phyloP scores from a whole-genome alignment of 2,888 invertebrate species.

The Lypha dubia region DNA sequence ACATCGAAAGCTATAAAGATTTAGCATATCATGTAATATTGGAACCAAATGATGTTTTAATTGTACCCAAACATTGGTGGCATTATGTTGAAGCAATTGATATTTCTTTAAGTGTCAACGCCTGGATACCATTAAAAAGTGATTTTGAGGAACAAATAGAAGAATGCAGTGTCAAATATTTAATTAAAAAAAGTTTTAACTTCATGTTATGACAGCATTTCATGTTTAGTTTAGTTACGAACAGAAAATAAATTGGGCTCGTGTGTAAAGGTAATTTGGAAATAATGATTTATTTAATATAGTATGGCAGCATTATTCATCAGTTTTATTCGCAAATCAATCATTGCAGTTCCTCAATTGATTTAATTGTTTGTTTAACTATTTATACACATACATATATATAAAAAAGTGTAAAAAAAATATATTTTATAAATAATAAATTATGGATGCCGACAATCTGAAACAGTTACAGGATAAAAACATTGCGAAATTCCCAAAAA shows the following conservation, averaged over 20 bases:
- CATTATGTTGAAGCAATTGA: constrained; percentile 96
- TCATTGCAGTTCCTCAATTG: background rate
- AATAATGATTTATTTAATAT: background rate
- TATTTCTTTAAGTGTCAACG: constrained; percentile 86
- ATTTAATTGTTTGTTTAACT: background rate
- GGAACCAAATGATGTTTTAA: constrained; percentile 92
- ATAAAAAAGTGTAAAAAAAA: background rate
- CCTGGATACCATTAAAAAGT: constrained; percentile 87
- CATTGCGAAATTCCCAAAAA: constrained; percentile 76
- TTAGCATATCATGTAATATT: constrained; percentile 86
- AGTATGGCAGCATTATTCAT: background rate
- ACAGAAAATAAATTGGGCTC: too few relatives aligned
- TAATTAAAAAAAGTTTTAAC: constrained; percentile 88
- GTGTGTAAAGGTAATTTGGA: too few relatives aligned
- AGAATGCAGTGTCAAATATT: constrained; percentile 88
- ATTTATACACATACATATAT: background rate
- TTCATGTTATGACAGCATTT: too few relatives aligned
- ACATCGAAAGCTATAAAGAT: constrained; percentile 67
- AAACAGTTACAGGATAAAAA: constrained; percentile 78
- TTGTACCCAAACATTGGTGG: constrained; percentile 98
- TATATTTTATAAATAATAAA: constrained; percentile 1
- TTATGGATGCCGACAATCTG: constrained; percentile 80
- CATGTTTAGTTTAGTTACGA: too few relatives aligned
- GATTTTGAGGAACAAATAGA: constrained; percentile 80
- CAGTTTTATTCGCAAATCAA: constrained; percentile 2